Conservation (phyloP, 1,140 invertebrate species). For the Megathymus violae region DNA sequence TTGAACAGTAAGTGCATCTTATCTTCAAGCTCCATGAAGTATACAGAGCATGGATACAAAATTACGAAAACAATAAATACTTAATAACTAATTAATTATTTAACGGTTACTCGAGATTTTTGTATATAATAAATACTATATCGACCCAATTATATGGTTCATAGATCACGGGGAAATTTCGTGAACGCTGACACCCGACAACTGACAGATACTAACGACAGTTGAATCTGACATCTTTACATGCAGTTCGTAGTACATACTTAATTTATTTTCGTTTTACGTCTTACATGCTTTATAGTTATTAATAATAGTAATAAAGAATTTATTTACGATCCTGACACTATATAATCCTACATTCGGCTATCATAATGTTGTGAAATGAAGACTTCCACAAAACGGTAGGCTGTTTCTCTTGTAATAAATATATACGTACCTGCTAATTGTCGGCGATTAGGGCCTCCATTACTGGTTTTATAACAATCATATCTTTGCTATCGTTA, state of each 20-base stretch:
- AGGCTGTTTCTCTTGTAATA: slow-evolving; percentile 4
- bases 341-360: not conserved
- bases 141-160: no score
- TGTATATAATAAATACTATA: no score
- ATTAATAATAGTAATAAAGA: no score
- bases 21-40: not conserved
- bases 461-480: slow-evolving; percentile 37
- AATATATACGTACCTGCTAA: slow-evolving; percentile 38
- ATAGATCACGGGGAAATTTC: no score
- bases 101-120: no score
- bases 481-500: slow-evolving; percentile 31
- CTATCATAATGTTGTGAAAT: not conserved
- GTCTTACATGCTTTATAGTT: no score
- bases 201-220: no score
- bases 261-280: no score
- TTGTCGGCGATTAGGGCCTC: slow-evolving; percentile 38
- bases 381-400: slow-evolving; percentile 3
- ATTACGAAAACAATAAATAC: not conserved
- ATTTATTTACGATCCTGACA: not conserved
- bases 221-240: no score
- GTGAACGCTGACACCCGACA: no score
- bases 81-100: no score
- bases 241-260: no score
- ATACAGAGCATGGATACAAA: not conserved
- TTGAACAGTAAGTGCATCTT: not conserved